A percentile compares a stretch with the other conserved stretches of the same genome.
These are phyloP conservation scores for Aegithalos caudatus DNA, from an alignment of 2,113 vertebrate genomes.

Conservation along the genomic window DNA sequence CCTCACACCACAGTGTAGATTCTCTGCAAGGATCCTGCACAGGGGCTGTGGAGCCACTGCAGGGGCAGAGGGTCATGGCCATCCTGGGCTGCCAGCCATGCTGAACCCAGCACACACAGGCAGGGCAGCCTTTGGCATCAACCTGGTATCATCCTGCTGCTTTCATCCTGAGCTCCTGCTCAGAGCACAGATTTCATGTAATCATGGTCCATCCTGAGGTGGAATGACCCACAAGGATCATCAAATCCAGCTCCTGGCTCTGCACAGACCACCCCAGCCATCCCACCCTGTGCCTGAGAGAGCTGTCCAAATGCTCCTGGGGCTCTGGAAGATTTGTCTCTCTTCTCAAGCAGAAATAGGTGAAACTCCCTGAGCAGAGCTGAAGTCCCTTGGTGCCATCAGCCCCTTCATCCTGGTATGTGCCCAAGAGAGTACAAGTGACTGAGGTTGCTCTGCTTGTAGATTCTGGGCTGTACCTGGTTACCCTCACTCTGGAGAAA, in stretches of 20 bases:
- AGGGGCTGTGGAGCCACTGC: not conserved
- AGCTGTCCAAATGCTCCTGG: not conserved
- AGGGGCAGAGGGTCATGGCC: rapidly evolving
- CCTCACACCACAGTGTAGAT: not conserved
- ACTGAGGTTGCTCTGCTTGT: not conserved
- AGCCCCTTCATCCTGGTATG: not conserved
- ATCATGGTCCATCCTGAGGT: not conserved
- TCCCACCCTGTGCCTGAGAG: not conserved
- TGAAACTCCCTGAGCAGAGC: not conserved
- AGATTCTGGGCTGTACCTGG: not conserved
- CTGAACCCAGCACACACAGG: not conserved
- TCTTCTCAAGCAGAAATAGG: not conserved
- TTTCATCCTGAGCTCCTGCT: not conserved
- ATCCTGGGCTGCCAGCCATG: rapidly evolving
- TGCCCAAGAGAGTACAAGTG: not conserved
- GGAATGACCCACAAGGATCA: not conserved
- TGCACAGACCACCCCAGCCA: not conserved
- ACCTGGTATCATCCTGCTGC: not conserved
- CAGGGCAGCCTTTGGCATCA: not conserved
- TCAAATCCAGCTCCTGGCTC: not conserved
- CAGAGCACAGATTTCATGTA: not conserved
- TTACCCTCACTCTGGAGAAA: not conserved
- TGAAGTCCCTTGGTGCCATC: not conserved
- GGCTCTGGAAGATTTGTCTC: not conserved
- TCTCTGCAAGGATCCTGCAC: not conserved